Evolutionary conservation across 2,113 vertebrate genomes (phyloP).

Genomic region (Hippocampus zosterae): DNA sequence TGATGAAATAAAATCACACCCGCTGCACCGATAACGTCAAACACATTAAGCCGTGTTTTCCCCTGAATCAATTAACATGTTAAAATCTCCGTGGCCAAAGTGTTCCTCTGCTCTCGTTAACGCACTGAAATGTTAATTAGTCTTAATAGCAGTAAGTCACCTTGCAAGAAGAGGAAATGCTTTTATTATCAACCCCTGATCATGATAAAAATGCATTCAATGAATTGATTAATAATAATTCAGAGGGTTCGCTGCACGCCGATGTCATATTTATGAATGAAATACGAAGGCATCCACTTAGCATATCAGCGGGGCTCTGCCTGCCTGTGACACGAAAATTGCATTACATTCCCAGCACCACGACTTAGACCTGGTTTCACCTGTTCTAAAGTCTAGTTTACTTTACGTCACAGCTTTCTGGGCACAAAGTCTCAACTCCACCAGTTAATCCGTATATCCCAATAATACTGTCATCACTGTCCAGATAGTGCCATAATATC

Average conservation of each 20-base stretch:
- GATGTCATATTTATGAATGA: too few species aligned
- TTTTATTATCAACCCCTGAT: background rate
- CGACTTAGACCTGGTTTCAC: too few species aligned
- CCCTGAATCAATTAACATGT: slow-evolving; percentile 11
- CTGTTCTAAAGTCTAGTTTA: too few species aligned
- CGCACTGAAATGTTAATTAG: slow-evolving; percentile 13
- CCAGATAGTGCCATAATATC: background rate
- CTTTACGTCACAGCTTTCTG: too few species aligned
- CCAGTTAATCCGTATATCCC: background rate
- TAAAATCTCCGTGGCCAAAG: background rate
- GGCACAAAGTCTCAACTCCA: background rate
- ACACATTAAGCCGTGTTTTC: slow-evolving; percentile 17
- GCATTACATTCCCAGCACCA: too few species aligned
- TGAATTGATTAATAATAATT: too few species aligned
- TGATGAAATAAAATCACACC: slow-evolving; percentile 45
- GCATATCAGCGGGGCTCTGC: too few species aligned
- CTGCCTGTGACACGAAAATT: too few species aligned
- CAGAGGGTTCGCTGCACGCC: too few species aligned
- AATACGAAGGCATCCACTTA: too few species aligned
- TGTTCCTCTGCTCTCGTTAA: slow-evolving; percentile 6
- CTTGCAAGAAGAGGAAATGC: background rate
- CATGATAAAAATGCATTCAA: background rate
- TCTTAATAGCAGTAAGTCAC: slow-evolving; percentile 1
- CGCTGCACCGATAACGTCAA: slow-evolving; percentile 31
- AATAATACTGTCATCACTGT: background rate